phyloP scores from a whole-genome alignment of 64 coral and sea anemone species.

The Pocillopora verrucosa region DNA sequence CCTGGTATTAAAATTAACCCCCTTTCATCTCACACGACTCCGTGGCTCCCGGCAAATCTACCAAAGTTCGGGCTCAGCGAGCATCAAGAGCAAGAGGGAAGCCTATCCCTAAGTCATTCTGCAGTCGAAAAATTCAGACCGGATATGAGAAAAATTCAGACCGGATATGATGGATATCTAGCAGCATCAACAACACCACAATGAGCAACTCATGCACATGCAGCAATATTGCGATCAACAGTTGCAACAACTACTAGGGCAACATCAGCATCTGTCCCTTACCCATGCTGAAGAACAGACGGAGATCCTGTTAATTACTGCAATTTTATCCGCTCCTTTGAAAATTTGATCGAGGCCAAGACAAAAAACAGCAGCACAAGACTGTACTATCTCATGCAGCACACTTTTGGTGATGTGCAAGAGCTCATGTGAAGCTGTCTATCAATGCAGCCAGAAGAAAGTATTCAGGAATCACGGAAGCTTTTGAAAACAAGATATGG shows the following conservation, averaged over 20 bases:
- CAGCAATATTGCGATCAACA: conserved; percentile 23
- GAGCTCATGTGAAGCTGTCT: conserved; percentile 54
- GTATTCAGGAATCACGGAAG: conserved; percentile 39
- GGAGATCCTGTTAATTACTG: conserved; percentile 43
- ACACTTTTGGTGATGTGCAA: conserved; percentile 47
- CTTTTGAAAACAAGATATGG: not conserved
- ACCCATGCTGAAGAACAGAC: conserved; percentile 30
- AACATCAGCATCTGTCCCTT: not conserved
- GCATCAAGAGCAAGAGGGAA: not conserved
- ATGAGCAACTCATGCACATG: conserved; percentile 2
- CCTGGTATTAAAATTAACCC: not conserved
- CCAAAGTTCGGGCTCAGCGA: not conserved
- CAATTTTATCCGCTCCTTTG: conserved; percentile 46
- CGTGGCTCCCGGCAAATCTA: not conserved
- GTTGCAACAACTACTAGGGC: conserved; percentile 3
- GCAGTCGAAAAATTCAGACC: conserved; percentile 7
- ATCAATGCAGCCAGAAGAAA: conserved; percentile 22
- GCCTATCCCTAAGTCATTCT: not conserved
- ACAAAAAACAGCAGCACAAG: conserved; percentile 51
- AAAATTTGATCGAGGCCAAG: conserved; percentile 59
- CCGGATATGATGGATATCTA: conserved; percentile 28
- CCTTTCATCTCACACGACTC: not conserved
- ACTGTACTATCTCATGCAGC: conserved; percentile 67
- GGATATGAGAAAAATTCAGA: conserved; percentile 22
- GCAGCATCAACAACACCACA: conserved; percentile 10